Evolutionary conservation across 2,797 vertebrate genomes (phyloP).

Genomic region (Sternotherus odoratus): DNA sequence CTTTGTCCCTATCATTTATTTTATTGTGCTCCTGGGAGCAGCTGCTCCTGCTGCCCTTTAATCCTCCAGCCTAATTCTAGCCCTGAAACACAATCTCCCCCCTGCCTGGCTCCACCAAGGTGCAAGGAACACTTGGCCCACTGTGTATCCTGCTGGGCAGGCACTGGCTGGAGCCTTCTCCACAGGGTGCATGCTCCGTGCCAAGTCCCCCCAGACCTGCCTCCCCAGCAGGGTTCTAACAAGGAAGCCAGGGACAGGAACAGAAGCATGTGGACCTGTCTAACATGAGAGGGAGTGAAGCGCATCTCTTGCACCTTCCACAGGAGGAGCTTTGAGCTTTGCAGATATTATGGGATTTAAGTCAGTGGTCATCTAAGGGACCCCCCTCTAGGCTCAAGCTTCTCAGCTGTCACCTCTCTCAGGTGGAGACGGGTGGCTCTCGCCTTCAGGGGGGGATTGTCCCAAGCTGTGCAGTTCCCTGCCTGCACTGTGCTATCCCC

Average conservation of each 20-base stretch:
- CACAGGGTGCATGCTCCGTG: background rate
- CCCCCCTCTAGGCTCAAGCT: background rate
- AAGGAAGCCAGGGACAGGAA: background rate
- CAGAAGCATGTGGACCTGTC: background rate
- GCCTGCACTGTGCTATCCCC: background rate
- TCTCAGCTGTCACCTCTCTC: background rate
- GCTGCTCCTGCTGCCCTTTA: slow-evolving; percentile 53
- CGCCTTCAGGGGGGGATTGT: background rate
- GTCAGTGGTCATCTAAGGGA: background rate
- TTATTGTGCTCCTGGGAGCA: slow-evolving; percentile 23
- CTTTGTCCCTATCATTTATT: slow-evolving; percentile 37
- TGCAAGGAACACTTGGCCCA: background rate
- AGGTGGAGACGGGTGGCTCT: background rate
- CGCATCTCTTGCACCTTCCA: background rate
- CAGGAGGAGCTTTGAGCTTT: background rate
- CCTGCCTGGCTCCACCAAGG: background rate
- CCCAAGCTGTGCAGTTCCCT: no score
- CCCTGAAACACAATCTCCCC: slow-evolving; percentile 17
- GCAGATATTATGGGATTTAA: background rate
- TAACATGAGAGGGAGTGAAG: background rate
- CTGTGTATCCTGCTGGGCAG: background rate
- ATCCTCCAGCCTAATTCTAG: slow-evolving; percentile 35
- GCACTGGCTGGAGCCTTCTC: background rate
- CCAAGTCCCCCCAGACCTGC: background rate
- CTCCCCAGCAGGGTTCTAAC: background rate